These are phyloP conservation scores for Melierax canorus DNA, from an alignment of 2,113 vertebrate genomes.

Conservation along the genomic window DNA sequence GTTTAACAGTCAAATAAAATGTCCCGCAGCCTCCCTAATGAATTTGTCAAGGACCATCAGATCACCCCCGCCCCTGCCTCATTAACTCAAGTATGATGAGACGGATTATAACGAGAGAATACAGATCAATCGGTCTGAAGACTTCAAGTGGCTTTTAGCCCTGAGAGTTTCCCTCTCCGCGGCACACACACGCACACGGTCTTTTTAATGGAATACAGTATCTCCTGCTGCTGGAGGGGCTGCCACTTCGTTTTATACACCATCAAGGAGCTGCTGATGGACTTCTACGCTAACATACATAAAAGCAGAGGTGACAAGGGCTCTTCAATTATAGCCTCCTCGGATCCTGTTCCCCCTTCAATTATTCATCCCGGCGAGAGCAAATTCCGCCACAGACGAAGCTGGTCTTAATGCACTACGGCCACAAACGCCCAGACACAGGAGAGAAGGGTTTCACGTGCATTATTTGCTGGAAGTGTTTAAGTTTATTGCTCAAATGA, in stretches of 20 bases:
- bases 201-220: conserved; percentile 61
- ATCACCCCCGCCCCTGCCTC: conserved; percentile 77
- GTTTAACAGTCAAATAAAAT: conserved; percentile 81
- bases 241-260: conserved; percentile 62
- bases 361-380: conserved; percentile 77
- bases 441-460: conserved; percentile 13
- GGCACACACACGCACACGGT: neutral
- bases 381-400: conserved; percentile 63
- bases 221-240: conserved; percentile 65
- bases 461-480: conserved; percentile 80
- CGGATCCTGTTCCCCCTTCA: conserved; percentile 67
- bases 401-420: neutral
- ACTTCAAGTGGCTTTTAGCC: conserved; percentile 80
- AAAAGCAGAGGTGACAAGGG: conserved; percentile 76
- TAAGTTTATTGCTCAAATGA: conserved; percentile 82
- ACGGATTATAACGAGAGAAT: conserved; percentile 77
- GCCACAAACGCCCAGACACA: neutral
- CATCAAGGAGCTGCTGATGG: conserved; percentile 71
- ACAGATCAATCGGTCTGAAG: conserved; percentile 79
- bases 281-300: conserved; percentile 73
- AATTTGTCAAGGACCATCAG: conserved; percentile 81
- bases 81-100: conserved; percentile 85
- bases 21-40: conserved; percentile 82
- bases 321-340: conserved; percentile 75
- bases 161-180: conserved; percentile 63